phyloP scores from a whole-genome alignment of 2,113 vertebrate genomes.

The Triplophysa rosa region DNA sequence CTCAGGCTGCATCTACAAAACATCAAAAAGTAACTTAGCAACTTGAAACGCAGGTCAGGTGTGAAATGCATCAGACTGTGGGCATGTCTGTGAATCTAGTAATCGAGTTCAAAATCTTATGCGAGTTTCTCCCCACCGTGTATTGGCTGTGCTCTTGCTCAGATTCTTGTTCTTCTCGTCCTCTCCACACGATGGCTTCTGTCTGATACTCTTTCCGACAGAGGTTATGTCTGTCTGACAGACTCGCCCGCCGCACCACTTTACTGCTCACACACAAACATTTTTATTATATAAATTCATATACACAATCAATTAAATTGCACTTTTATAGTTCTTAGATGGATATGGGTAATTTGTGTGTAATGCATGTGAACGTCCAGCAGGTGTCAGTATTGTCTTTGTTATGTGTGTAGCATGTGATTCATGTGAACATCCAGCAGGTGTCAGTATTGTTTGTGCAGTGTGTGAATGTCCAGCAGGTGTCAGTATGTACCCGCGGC shows the following conservation, averaged over 20 bases:
- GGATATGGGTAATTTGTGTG: no score
- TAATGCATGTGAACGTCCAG: neutral
- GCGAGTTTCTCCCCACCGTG: conserved; percentile 68
- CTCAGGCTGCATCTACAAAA: conserved; percentile 61
- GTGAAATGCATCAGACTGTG: neutral
- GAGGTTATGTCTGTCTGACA: conserved; percentile 91
- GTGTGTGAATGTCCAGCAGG: neutral
- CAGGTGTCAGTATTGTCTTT: neutral
- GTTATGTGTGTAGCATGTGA: neutral
- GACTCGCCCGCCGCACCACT: conserved; percentile 93
- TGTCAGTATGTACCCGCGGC: conserved; percentile 79
- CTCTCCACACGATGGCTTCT: conserved; percentile 94
- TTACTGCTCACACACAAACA: conserved; percentile 76
- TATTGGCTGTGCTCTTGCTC: conserved; percentile 85
- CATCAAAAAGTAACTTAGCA: neutral
- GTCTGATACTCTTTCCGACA: conserved; percentile 96
- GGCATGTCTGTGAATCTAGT: no score
- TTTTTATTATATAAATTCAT: no score
- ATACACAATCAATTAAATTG: no score
- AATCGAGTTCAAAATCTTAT: no score
- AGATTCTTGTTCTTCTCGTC: conserved; percentile 79
- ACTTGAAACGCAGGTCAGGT: neutral
- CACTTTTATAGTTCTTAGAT: no score
- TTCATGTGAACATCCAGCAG: neutral
- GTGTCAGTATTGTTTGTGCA: neutral